phyloP scores from a whole-genome alignment of 2,113 vertebrate genomes.

The Furnarius figulus region DNA sequence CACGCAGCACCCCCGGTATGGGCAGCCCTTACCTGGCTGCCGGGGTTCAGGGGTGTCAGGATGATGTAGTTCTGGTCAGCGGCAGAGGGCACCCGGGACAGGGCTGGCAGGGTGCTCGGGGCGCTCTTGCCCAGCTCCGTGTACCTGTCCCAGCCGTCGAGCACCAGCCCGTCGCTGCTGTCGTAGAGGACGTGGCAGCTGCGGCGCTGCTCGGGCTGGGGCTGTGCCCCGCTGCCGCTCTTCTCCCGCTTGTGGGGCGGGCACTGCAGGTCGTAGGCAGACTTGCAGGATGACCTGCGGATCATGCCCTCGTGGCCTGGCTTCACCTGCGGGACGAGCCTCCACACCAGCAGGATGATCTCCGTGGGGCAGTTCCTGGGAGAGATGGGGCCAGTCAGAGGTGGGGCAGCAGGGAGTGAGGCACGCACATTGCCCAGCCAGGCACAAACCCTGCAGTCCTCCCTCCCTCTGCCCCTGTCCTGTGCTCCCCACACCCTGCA shows the following conservation, averaged over 20 bases:
- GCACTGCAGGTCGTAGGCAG: slow-evolving; percentile 81
- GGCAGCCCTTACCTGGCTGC: slow-evolving; percentile 85
- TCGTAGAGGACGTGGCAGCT: slow-evolving; percentile 85
- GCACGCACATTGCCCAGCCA: fast-evolving
- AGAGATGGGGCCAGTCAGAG: not conserved
- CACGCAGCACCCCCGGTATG: fast-evolving
- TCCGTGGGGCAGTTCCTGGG: slow-evolving; percentile 86
- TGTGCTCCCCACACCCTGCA: not conserved
- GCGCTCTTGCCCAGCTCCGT: slow-evolving; percentile 77
- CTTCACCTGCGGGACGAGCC: slow-evolving; percentile 85
- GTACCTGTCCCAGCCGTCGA: slow-evolving; percentile 79
- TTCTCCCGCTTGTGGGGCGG: slow-evolving; percentile 84
- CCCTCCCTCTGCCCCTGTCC: not conserved
- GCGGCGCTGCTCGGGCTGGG: slow-evolving; percentile 79
- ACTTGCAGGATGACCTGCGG: slow-evolving; percentile 87
- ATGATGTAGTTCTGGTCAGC: slow-evolving; percentile 95
- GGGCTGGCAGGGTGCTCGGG: slow-evolving; percentile 74
- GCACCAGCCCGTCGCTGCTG: slow-evolving; percentile 66
- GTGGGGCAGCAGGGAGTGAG: not conserved
- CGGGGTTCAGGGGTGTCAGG: slow-evolving; percentile 86
- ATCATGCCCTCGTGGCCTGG: slow-evolving; percentile 80
- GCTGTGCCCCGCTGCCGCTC: slow-evolving; percentile 65
- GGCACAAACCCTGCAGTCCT: not conserved
- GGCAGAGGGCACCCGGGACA: slow-evolving; percentile 79
- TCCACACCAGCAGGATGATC: slow-evolving; percentile 91